A percentile compares a stretch with the other conserved stretches of the same genome.
phyloP scores from a whole-genome alignment of 2,797 vertebrate species.

The Cichlasoma orientale region DNA sequence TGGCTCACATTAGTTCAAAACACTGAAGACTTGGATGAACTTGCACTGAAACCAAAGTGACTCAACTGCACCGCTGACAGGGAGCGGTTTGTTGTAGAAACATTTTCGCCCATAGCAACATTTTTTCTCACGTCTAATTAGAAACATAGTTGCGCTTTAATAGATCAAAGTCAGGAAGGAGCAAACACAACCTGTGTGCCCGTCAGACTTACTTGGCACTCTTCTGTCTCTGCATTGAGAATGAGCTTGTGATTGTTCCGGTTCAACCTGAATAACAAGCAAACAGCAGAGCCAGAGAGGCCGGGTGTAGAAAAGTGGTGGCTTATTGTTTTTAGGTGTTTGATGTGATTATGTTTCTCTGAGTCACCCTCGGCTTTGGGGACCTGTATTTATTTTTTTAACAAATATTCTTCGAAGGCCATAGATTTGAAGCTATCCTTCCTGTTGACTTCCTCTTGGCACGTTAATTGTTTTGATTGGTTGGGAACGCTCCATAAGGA shows the following conservation, averaged over 20 bases:
- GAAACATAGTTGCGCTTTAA: constrained; percentile 28
- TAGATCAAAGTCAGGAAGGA: constrained; percentile 30
- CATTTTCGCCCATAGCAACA: constrained; percentile 60
- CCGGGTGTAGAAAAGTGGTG: background rate
- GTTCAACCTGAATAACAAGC: constrained; percentile 57
- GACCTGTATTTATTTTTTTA: background rate
- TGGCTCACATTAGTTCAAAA: background rate
- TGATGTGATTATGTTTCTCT: background rate
- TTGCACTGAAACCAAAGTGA: constrained; percentile 11
- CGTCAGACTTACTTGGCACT: constrained; percentile 9
- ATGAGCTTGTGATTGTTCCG: constrained; percentile 23
- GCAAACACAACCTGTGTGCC: background rate
- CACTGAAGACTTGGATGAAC: constrained; percentile 3
- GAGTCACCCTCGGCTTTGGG: background rate
- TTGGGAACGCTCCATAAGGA: constrained; percentile 24
- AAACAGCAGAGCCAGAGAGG: constrained; percentile 1
- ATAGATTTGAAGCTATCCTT: constrained; percentile 12
- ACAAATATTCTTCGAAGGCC: fast-evolving
- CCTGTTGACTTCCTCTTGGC: constrained; percentile 1
- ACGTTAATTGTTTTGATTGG: constrained; percentile 10
- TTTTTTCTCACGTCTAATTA: constrained; percentile 35
- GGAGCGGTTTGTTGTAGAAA: constrained; percentile 64
- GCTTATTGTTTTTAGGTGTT: background rate
- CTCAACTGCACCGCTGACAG: constrained; percentile 13
- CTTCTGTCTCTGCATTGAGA: constrained; percentile 2